Evolutionary conservation across 2,113 vertebrate species (phyloP), one percentile per base, ranked within the genome.

Genomic region (Scalopus aquaticus): DNA sequence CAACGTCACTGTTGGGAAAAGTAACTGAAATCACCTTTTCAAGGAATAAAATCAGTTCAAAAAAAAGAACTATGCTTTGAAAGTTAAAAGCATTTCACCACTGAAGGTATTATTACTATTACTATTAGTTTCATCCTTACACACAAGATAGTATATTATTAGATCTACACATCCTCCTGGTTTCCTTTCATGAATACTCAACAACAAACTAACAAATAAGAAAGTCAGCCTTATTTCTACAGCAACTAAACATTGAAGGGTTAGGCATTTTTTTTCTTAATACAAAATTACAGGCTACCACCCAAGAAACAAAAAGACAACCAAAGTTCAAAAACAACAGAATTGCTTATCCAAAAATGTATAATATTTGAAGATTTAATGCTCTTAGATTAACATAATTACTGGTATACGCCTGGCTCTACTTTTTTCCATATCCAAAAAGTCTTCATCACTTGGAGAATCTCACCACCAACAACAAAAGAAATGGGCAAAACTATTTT

Each of bases 291-390:
- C 0, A 97, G 90, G 32, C 79, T 64, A 77, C 62, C 64, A 62
- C 13, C 72, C 5, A 37, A 90, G 90, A 92, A 93, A 93, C 77
- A 96, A 93, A 95, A 84, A 92, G 93, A 72, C 49, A 91, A 83
- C 39, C 69, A 80, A 37, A 84, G 85, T 95, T 96, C 95, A 88
- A 94, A 96, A 91, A 70, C 15, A 6, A 65, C 54, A 94, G 39
- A 92, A 62, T 5, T 92, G 85, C 80, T 96, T 82, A 85, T 78
- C 84, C 87, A 51, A 82, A 95, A 94, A 95, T 90, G 62, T 7
- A 22, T 13, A 83, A 78, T 94, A 95, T 92, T 91, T 90, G 84
- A 92, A 97, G 90, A 91, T 42, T 28, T 72, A 96, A 92, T 83
- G 69, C 88, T 58, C 89, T 78, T 64, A 86, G 90, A 92, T 92